Conservation (phyloP, 2,888 invertebrate genomes). For the Lamellibrachia columna region DNA sequence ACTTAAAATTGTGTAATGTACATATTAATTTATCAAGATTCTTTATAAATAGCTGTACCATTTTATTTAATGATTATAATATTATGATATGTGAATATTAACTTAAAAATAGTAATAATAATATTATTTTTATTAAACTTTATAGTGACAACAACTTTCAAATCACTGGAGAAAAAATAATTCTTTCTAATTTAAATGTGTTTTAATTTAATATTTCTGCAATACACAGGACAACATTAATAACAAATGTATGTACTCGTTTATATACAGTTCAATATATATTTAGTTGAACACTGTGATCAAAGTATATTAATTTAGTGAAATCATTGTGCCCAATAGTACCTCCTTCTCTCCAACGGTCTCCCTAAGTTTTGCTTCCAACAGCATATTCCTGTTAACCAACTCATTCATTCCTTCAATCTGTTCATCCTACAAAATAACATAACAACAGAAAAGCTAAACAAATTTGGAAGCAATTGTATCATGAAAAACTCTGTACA, state of each 20-base stretch:
- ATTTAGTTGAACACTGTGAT: too few species aligned
- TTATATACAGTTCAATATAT: too few species aligned
- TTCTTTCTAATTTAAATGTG: too few species aligned
- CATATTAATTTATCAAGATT: background rate
- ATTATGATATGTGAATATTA: background rate
- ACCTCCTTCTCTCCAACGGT: background rate
- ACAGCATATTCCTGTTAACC: constrained; percentile 35
- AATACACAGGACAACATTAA: background rate
- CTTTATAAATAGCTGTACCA: background rate
- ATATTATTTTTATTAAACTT: background rate
- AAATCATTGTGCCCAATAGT: background rate
- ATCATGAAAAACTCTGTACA: background rate
- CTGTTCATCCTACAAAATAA: constrained; percentile 37
- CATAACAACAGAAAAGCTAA: background rate
- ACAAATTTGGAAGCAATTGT: background rate
- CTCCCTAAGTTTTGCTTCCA: constrained; percentile 34
- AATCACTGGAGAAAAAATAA: too few species aligned
- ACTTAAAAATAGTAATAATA: background rate
- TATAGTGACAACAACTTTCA: too few species aligned
- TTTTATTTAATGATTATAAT: background rate
- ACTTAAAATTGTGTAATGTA: background rate
- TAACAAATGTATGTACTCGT: too few species aligned
- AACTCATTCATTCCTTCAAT: constrained; percentile 35
- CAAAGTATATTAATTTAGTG: too few species aligned
- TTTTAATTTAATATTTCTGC: background rate